A percentile compares a stretch with the other conserved stretches of the same genome.
phyloP scores from a whole-genome alignment of 2,797 vertebrate species.

The Melopsittacus undulatus region DNA sequence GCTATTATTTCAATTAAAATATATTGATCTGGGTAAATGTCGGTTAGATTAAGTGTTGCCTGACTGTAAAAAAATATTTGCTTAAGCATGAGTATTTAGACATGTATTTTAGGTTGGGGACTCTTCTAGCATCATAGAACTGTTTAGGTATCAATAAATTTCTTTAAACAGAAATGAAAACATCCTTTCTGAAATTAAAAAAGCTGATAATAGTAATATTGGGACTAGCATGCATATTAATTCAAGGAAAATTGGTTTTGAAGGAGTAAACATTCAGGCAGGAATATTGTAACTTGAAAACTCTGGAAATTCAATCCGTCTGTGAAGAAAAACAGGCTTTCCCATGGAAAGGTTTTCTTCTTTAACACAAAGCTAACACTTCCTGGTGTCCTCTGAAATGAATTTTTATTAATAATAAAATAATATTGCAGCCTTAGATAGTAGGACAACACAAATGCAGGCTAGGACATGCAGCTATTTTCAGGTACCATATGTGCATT shows the following conservation, averaged over 20 bases:
- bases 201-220: constrained; percentile 6
- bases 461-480: not conserved
- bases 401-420: not conserved
- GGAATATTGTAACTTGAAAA: not conserved
- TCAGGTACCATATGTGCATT: not conserved
- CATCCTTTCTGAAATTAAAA: constrained; percentile 13
- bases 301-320: not conserved
- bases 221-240: not conserved
- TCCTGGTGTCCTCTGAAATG: not conserved
- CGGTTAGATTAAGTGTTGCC: constrained; percentile 73
- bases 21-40: constrained; percentile 76
- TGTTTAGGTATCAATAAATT: constrained; percentile 37
- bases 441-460: not conserved
- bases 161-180: constrained; percentile 27
- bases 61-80: constrained; percentile 59
- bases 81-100: constrained; percentile 49
- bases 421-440: not conserved
- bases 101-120: not conserved
- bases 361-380: not conserved
- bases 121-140: constrained; percentile 24
- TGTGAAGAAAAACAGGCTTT: not conserved
- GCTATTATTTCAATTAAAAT: constrained; percentile 81
- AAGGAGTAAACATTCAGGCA: not conserved
- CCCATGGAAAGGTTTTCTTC: not conserved
- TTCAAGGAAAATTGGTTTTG: not conserved